These are phyloP conservation scores for Camponotus vicinus DNA, from an alignment of 1,140 invertebrate genomes.

Conservation along the genomic window DNA sequence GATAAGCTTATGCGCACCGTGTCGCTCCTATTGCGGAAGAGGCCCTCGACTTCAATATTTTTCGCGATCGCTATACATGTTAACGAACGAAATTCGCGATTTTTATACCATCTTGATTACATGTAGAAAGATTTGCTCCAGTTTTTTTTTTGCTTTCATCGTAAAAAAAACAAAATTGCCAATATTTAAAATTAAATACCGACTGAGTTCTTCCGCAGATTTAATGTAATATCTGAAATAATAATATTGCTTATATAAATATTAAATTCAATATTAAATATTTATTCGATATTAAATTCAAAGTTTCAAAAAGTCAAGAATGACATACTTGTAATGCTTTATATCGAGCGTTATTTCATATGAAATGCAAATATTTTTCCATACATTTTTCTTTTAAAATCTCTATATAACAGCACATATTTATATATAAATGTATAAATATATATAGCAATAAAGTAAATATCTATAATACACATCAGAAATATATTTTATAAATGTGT, in stretches of 20 bases:
- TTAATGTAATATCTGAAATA: neutral
- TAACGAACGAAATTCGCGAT: neutral
- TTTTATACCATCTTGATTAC: constrained; percentile 1
- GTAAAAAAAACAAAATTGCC: neutral
- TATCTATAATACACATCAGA: no score
- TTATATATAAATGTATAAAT: no score
- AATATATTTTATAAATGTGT: no score
- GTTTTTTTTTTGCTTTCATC: neutral
- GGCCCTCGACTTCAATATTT: constrained; percentile 52
- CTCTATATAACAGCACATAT: no score
- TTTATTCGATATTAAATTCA: neutral
- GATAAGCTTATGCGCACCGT: constrained; percentile 70
- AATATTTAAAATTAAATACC: neutral
- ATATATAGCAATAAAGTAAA: no score
- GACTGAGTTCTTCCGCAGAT: neutral
- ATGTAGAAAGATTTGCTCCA: neutral
- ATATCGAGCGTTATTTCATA: no score
- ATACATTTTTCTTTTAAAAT: no score
- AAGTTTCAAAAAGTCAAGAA: neutral
- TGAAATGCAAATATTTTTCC: no score
- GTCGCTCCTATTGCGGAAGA: constrained; percentile 63
- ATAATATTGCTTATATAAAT: no score
- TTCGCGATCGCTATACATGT: constrained; percentile 38
- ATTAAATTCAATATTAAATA: no score
- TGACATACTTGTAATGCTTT: no score